Evolutionary conservation across 2,113 vertebrate genomes (phyloP), one percentile per base, ranked within the genome.

Genomic region (Crotophaga sulcirostris): DNA sequence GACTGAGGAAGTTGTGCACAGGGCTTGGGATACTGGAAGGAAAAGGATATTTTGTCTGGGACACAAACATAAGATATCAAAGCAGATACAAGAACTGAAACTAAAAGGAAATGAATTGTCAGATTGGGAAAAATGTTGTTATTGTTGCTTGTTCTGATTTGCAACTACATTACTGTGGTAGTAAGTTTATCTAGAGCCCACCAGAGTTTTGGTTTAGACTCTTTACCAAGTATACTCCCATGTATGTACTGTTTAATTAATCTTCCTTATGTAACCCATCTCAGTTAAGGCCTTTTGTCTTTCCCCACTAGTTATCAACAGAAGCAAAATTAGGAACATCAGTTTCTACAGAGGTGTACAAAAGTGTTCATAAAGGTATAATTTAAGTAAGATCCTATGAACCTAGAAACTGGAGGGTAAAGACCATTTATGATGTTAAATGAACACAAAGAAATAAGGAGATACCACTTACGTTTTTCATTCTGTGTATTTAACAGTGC

Each of bases 41-140:
- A 97, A 97, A 56, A 97, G 94, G 95, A 92, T 96, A 97, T 97
- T 96, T 97, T 97, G 95, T 94, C 93, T 97, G 68, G 40, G 84
- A 47, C 77, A 91, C 95, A 95, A 97, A 97, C 91, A 81, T 88
- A 70, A 95, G 86, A 81, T 96, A 96, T 88, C 94, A 94, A 96
- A 97, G 96, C 94, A 92, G 69, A 92, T 90, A 51, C 2, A 81
- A 67, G 56, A 92, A 90, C 80, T 1, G 4, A 87, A 94, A 86
- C 86, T 95, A n/a, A 95, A 90, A 96, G 96, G 96, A 96, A 97
- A 84, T 90, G 59, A 93, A 92, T 95, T 62, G 96, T 93, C 64
- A 89, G 1, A 90, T 92, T 86, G 83, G 64, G 87, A 69, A 95
- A 95, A 94, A 89, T 45, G 45, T 60, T 91, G 64, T 94, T 94